Percentiles rank a stretch among this genome's conserved stretches.
Conservation (phyloP, 64 coral and sea anemone genomes). For the Pocillopora damicornis region DNA sequence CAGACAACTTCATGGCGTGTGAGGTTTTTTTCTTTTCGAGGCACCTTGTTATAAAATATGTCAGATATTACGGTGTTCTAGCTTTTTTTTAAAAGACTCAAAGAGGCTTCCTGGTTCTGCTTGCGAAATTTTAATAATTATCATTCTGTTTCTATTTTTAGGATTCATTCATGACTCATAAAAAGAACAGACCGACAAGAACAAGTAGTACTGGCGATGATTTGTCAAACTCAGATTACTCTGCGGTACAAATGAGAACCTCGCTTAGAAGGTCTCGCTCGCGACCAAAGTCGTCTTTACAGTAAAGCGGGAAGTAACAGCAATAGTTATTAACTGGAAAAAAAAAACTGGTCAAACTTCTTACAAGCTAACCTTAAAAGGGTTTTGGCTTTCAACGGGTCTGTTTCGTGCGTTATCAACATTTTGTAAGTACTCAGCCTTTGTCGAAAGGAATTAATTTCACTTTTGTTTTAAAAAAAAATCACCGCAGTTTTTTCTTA, state of each 20-base stretch:
- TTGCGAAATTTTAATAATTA: neutral
- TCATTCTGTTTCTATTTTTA: neutral
- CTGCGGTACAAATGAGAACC: neutral
- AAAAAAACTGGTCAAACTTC: neutral
- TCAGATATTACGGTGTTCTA: too few species aligned
- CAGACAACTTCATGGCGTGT: too few species aligned
- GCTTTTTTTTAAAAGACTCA: too few species aligned
- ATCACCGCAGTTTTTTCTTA: too few species aligned
- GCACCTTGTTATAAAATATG: too few species aligned
- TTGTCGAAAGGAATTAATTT: too few species aligned
- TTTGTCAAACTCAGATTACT: neutral
- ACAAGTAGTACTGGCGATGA: slow-evolving; percentile 20
- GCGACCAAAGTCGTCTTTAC: slow-evolving; percentile 25
- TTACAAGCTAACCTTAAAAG: neutral
- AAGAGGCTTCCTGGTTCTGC: neutral
- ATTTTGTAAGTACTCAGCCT: too few species aligned
- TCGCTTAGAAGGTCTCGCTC: slow-evolving; percentile 17
- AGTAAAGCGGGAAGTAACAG: neutral
- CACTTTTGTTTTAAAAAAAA: too few species aligned
- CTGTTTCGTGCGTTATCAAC: too few species aligned
- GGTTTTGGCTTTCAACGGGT: too few species aligned
- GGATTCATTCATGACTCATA: slow-evolving; percentile 19
- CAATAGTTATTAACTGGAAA: neutral
- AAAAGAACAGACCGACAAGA: slow-evolving; percentile 7
- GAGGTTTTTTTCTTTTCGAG: too few species aligned